phyloP scores from a whole-genome alignment of 2,888 invertebrate species.

The Caenorhabditis sp. region DNA sequence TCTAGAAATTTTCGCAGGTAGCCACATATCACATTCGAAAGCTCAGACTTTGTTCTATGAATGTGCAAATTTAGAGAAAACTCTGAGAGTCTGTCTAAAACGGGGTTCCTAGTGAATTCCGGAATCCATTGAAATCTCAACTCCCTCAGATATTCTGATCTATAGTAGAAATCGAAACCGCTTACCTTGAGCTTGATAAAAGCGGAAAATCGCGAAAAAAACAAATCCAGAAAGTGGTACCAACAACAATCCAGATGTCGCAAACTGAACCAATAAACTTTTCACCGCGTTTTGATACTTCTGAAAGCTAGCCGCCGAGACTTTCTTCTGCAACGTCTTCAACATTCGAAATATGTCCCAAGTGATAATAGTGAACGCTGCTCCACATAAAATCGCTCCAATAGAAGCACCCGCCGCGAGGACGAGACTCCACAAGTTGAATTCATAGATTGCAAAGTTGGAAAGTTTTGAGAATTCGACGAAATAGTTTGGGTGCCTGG shows the following conservation, averaged over 20 bases:
- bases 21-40: too few relatives aligned
- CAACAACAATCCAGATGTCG: constrained; percentile 9
- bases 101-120: too few relatives aligned
- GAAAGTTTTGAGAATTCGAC: background rate
- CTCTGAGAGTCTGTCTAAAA: too few relatives aligned
- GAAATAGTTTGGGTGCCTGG: background rate
- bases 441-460: constrained; percentile 13
- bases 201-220: constrained; percentile 3
- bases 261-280: constrained; percentile 17
- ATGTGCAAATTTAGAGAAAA: too few relatives aligned
- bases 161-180: too few relatives aligned
- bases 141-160: too few relatives aligned
- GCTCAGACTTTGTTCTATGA: too few relatives aligned
- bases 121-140: too few relatives aligned
- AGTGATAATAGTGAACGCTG: background rate
- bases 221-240: constrained; percentile 18
- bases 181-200: constrained; percentile 1
- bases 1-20: too few relatives aligned
- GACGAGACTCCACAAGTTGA: background rate
- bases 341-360: constrained; percentile 15
- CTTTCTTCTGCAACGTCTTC: constrained; percentile 4
- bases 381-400: background rate
- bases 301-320: background rate
- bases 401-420: background rate
- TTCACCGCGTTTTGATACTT: constrained; percentile 1